Base-by-base conservation (phyloP, 2,113 vertebrate genomes). In the Aythya baeri region DNA sequence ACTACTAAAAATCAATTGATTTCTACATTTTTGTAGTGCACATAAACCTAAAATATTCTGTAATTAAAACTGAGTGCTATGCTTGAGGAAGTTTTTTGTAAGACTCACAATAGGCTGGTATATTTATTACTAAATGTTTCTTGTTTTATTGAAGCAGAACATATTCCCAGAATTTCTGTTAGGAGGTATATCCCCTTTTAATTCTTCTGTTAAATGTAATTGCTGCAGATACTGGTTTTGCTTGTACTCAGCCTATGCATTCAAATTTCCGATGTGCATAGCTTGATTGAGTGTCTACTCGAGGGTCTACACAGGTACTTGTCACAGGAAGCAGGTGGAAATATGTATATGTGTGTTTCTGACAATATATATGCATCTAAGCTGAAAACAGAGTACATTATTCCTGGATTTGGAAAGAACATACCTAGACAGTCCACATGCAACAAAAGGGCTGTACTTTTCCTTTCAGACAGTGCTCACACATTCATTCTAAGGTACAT, bases 381-480 rank as follows among this genome's bases (percentile, higher is more conserved):
- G 50, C 1, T 61, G 44, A 52, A 77, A 91, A 4, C 17, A 70
- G 36, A 49, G 5, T 7, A 70, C 7, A 5, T 46, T 14, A 61
- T 25, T 41, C 22, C 59, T 65, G 7, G 22, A 66, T 85, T 67
- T 21, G 5, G 18, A 91, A 25, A 17, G 21, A 13, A 80, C 25
- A 74, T 43, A 36, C 38, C 27, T 36, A 83, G 32, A 50, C 0
- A 1, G n/a, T 41, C 36, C 57, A 50, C 0, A 0, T 0, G 1
- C 54, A 80, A 50, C 10, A 20, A 21, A 41, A 70, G 22, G 31
- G 44, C 22, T 50, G 50, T 23, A 50, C 8, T 55, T 90, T 79
- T 78, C 62, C n/a, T 66, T 71, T 61, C 67, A 34, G 34, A 52
- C 23, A 66, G 38, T 13, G 26, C 63, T 83, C 8, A 1, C 0